Conservation (phyloP, 2,888 invertebrate genomes). For the Lobophora halterata region DNA sequence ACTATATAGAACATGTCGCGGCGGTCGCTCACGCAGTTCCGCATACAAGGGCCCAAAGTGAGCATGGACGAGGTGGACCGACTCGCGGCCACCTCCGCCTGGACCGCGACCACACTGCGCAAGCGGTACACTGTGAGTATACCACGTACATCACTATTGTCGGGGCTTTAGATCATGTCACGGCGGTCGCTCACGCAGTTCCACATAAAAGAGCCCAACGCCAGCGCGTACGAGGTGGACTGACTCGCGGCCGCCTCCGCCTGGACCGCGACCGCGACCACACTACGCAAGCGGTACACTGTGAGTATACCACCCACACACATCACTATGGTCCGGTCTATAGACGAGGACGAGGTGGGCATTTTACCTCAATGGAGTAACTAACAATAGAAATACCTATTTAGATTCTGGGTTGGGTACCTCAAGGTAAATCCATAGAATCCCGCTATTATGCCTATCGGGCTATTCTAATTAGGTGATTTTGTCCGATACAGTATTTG, state of each 20-base stretch:
- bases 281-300: conserved; percentile 52
- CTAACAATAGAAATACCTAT: too few species aligned
- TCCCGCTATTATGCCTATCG: conserved; percentile 9
- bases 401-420: neutral
- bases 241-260: conserved; percentile 44
- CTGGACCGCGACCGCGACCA: conserved; percentile 46
- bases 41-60: conserved; percentile 69
- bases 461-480: conserved; percentile 10
- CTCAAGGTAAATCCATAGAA: neutral
- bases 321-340: too few species aligned
- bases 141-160: neutral
- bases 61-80: conserved; percentile 58
- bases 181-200: conserved; percentile 84
- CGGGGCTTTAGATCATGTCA: too few species aligned
- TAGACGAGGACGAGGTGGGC: too few species aligned
- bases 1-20: conserved; percentile 97
- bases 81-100: conserved; percentile 43
- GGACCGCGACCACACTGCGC: conserved; percentile 47
- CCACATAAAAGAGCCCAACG: conserved; percentile 70
- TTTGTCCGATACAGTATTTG: conserved; percentile 8
- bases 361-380: too few species aligned
- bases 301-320: conserved; percentile 40
- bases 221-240: conserved; percentile 57
- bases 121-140: conserved; percentile 58
- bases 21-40: conserved; percentile 82